Base-by-base conservation (phyloP, 2,113 vertebrate species). In the Carlito syrichta region DNA sequence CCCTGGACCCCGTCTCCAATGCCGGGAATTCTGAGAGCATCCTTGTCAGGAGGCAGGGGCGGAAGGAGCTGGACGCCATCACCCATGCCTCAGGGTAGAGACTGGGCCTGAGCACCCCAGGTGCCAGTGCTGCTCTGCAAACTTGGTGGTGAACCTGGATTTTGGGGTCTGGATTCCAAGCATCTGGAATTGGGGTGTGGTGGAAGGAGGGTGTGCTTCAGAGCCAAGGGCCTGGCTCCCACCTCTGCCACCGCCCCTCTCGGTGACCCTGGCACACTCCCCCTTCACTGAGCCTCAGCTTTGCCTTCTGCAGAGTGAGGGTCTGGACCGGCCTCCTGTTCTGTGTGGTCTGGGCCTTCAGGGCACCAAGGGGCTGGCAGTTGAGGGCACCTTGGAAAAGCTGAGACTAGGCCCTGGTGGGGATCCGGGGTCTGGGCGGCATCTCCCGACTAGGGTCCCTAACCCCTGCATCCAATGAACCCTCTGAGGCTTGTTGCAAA, bases 41-140 rank as follows among this genome's bases (percentile, higher is more conserved):
- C n/a, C 2, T 32, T 8, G 45, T 56, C 13, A 20, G 32, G 27
- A 27, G 66, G 23, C 40, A 23, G 52, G 50, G 69, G 69, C 8
- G n/a, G 60, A 2, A 56, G 84, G 60, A 54, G 60, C 32, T 3
- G 56, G 85, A 6, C 3, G 0, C 1, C 11, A n/a, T 10, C n/a
- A 1, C 10, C 58, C 8, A 27, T n/a, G 20, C 48, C 74, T 13
- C 3, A 11, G 71, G 27, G 56, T 8, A 6, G 45, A 8, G 8
- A 5, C 0, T 1, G 23, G 22, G 8, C 10, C 0, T 6, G 40
- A 11, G 7, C 0, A 8, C 22, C 54, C 25, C 25, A 1, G 6
- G 19, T n/a, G 79, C 38, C 8, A 0, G 13, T 6, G 66, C 50
- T 5, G 8, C 2, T 2, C 38, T 1, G 11, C 25, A n/a, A n/a